Evolutionary conservation across 2,797 vertebrate genomes (phyloP), one percentile per base, ranked within the genome.

Genomic region (Eleutherodactylus coqui): DNA sequence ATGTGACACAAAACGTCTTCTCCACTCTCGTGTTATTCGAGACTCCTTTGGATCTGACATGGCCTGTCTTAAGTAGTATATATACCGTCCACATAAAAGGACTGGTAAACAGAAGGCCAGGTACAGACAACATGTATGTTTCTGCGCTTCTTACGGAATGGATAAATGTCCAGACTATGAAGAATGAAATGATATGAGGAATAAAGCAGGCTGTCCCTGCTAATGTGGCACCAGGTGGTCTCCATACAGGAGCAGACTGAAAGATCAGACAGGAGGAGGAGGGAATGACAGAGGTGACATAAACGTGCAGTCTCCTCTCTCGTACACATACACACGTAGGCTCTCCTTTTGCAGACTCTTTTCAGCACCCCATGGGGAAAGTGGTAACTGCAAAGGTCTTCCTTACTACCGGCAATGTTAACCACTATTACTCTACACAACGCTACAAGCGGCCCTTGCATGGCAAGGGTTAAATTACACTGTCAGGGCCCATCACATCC

Each of bases 221-320:
- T 69, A 64, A 73, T 84, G 53, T 75, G 77, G 77, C 27, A 84
- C 77, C 82, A 76, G 86, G 82, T 87, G 86, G 82, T 84, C 82
- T 79, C 77, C 21, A 38, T 84, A 84, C 38, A 79, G n/a, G 49
- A 87, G 77, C 86, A 84, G 86, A 87, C 82, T 84, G 82, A 84
- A 75, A 87, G 82, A 84, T 87, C 82, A 87, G 86, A 84, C 86
- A 55, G 86, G 58, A 87, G 86, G 82, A 85, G 86, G 86, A 87
- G 86, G 86, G 86, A 77, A 85, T 75, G 77, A 85, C 67, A 87
- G 86, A 87, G 86, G 86, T 87, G 86, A 87, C 86, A 87, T 76
- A 87, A 87, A 87, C 70, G 82, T 87, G 86, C 70, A 80, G 76
- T 87, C 82, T 87, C 77, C 82, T 87, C 45, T 85, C 82, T 87